These are phyloP conservation scores for Lithophane leautieri DNA, from an alignment of 2,888 invertebrate species.

Conservation along the genomic window DNA sequence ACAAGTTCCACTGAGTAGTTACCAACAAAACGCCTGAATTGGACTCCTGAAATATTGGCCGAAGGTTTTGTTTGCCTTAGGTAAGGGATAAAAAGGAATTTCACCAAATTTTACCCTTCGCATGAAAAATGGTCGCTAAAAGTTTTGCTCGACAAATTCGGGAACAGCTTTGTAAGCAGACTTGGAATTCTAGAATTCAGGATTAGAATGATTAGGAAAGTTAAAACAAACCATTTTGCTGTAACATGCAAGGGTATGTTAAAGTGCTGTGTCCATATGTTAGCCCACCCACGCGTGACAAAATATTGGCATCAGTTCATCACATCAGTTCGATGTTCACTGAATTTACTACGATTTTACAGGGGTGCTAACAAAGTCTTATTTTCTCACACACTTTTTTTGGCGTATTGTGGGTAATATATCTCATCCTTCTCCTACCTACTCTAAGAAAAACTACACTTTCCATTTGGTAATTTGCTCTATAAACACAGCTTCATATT, in stretches of 20 bases:
- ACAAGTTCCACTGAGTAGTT: conserved; percentile 45
- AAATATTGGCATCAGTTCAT: neutral
- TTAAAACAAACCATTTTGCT: neutral
- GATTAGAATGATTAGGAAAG: conserved; percentile 13
- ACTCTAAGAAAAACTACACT: conserved; percentile 20
- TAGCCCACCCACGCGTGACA: neutral
- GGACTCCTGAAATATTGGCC: conserved; percentile 51
- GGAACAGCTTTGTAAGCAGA: conserved; percentile 55
- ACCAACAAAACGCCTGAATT: conserved; percentile 49
- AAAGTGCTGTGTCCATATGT: neutral
- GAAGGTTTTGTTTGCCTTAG: conserved; percentile 61
- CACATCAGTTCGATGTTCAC: neutral
- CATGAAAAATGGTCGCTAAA: conserved; percentile 62
- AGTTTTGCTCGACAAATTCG: conserved; percentile 55
- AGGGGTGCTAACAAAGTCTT: neutral
- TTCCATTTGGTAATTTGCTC: conserved; percentile 25
- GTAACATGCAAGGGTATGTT: neutral
- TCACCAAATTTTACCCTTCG: conserved; percentile 62
- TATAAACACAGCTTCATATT: conserved; percentile 11
- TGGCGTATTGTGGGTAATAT: too few species aligned
- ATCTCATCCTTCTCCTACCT: neutral
- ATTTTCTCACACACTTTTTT: neutral
- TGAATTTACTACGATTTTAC: neutral
- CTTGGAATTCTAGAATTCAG: conserved; percentile 18
- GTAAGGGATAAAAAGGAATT: conserved; percentile 69